Evolutionary conservation across 2,888 invertebrate species (phyloP), one percentile per base, ranked within the genome.

Genomic region (Poecilobothrus nobilitatus): DNA sequence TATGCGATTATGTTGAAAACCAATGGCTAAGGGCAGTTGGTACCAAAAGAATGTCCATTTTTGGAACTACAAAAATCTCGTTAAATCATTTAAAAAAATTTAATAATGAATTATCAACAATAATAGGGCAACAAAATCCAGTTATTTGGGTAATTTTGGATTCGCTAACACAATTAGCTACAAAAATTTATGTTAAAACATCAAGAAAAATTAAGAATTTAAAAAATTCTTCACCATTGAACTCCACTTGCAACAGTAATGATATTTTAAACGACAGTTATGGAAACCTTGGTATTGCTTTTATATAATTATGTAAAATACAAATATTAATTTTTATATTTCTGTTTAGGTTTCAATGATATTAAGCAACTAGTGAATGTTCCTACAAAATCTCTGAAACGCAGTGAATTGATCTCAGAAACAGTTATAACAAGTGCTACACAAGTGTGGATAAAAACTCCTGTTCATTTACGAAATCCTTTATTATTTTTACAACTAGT

Each of bases 11-110:
- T 67, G 71, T 75, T n/a, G 76, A 76, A 66, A 68, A 74, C 15
- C 71, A 66, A 37, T 76, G 76, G 76, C 44, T 76, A 1, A 72
- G 74, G 18, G 71, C 71, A 1, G 71, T 75, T n/a, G 76, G 75
- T 22, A 73, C 74, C 5, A 75, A 75, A n/a, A 75, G 75, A 70
- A 76, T 76, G 73, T 76, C 76, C 6, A 75, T 76, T n/a, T 76
- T 76, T 63, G 76, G 76, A 15, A 72, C 75, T 10, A 72, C 74
- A 21, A 71, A 75, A 34, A 72, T 74, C 2, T 73, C 74, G 9
- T 73, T 74, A n/a, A 76, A 75, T 70, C 74, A 76, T 68, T 70
- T 75, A 9, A 74, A 75, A 66, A 72, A 72, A 6, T 76, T 76
- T 66, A 74, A 75, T 63, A 74, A 73, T 34, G 76, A 76, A 41